phyloP scores from a whole-genome alignment of 2,113 vertebrate genomes.

The Lampris megalopsis region DNA sequence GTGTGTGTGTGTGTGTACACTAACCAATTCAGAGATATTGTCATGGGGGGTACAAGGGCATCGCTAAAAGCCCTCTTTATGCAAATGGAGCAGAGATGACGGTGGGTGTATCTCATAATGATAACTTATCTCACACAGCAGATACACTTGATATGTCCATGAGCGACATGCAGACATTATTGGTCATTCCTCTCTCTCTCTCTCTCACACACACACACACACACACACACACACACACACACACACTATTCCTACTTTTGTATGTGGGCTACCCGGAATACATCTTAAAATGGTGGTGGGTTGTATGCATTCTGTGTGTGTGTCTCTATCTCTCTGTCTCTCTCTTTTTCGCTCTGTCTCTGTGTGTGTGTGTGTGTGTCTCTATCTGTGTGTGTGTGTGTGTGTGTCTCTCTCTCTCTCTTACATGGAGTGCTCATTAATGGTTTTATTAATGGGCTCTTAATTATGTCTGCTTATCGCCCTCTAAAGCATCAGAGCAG shows the following conservation, averaged over 20 bases:
- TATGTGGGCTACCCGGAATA: not conserved
- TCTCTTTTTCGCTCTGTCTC: not conserved
- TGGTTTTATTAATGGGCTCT: slow-evolving; percentile 70
- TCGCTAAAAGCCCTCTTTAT: slow-evolving; percentile 74
- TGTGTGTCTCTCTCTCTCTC: not conserved
- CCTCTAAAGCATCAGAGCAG: slow-evolving; percentile 35
- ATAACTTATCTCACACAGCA: slow-evolving; percentile 63
- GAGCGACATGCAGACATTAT: slow-evolving; percentile 15
- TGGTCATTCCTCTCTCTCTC: not conserved
- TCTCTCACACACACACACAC: slow-evolving; percentile 16
- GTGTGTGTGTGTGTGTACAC: not conserved
- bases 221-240: slow-evolving; percentile 23
- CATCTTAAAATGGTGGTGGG: not conserved
- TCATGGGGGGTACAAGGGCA: slow-evolving; percentile 73
- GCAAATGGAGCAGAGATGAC: slow-evolving; percentile 64
- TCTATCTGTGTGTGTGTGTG: not conserved
- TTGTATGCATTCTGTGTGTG: not conserved
- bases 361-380: too few relatives aligned
- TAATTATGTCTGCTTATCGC: slow-evolving; percentile 71
- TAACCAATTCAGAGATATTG: slow-evolving; percentile 61
- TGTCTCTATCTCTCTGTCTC: not conserved
- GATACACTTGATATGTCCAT: slow-evolving; percentile 59
- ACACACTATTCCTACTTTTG: not conserved
- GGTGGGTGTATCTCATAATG: slow-evolving; percentile 66
- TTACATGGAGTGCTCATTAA: slow-evolving; percentile 63